Percentiles rank a stretch among this genome's conserved stretches.
Evolutionary conservation across 2,113 vertebrate species (phyloP).

Genomic region (Macheiramphus alcinus): DNA sequence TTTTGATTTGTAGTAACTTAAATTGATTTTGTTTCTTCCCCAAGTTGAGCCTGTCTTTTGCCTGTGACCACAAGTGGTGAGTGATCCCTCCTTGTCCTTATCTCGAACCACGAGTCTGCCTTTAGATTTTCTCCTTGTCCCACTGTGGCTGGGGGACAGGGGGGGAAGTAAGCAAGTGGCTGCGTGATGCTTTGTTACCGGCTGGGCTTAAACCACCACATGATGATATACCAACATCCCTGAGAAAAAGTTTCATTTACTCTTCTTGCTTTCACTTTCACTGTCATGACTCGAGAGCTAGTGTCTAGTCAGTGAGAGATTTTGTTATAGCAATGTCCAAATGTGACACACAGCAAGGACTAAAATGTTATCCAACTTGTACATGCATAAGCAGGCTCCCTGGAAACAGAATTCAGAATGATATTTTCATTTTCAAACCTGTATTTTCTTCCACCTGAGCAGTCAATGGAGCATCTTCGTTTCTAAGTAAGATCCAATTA

Average conservation of each 20-base stretch:
- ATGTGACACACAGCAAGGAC: slow-evolving; percentile 37
- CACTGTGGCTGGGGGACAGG: too few species aligned
- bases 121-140: too few species aligned
- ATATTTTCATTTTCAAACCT: slow-evolving; percentile 65
- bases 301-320: slow-evolving; percentile 15
- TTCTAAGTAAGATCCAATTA: slow-evolving; percentile 66
- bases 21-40: too few species aligned
- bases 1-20: too few species aligned
- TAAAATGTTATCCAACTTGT: slow-evolving; percentile 51
- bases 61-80: too few species aligned
- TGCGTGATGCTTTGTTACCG: too few species aligned
- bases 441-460: slow-evolving; percentile 60
- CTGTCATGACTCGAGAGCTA: neutral
- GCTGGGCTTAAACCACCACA: too few species aligned
- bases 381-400: slow-evolving; percentile 31
- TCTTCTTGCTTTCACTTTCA: slow-evolving; percentile 5
- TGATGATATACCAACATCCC: neutral
- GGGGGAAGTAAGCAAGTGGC: too few species aligned
- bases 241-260: neutral
- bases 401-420: slow-evolving; percentile 53
- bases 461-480: slow-evolving; percentile 70
- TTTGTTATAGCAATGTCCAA: slow-evolving; percentile 23
- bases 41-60: too few species aligned
- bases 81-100: too few species aligned
- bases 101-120: too few species aligned